Evolutionary conservation across 2,888 invertebrate genomes (phyloP).

Genomic region (Nebria brevicollis): DNA sequence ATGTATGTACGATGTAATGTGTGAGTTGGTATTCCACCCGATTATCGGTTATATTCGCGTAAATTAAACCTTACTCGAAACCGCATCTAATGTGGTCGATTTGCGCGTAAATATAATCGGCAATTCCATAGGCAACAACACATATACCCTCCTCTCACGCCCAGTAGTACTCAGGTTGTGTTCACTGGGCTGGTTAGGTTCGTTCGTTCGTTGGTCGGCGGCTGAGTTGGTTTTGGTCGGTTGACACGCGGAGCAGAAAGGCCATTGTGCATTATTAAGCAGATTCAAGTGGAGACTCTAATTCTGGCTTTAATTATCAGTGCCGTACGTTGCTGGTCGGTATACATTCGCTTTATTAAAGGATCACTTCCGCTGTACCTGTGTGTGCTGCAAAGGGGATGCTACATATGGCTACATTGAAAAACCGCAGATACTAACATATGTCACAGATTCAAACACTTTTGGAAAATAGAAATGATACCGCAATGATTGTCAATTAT

Average conservation of each 20-base stretch:
- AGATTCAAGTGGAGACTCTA: constrained; percentile 1
- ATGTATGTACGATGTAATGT: background rate
- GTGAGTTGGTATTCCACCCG: background rate
- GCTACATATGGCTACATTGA: background rate
- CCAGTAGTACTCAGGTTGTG: background rate
- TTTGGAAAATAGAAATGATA: background rate
- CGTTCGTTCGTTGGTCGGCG: background rate
- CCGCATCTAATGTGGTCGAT: constrained; percentile 1
- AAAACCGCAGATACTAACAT: background rate
- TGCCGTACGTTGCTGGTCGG: background rate
- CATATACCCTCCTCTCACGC: background rate
- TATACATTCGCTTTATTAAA: background rate
- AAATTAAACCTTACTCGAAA: background rate
- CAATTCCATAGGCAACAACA: background rate
- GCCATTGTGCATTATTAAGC: background rate
- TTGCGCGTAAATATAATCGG: background rate
- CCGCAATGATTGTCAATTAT: too few relatives aligned
- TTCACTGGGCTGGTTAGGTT: background rate
- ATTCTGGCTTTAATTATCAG: background rate
- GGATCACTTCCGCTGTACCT: background rate
- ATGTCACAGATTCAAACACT: background rate
- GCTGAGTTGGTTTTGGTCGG: background rate
- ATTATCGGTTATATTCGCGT: background rate
- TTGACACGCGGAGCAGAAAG: constrained; percentile 1
- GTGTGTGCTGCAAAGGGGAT: background rate